These are phyloP conservation scores for honey bee (Apis mellifera) DNA, from an alignment of 1,140 invertebrate genomes.

Conservation along the genomic window Amel_HAv3.1 CM009931.2:21941501-21942000, in stretches of 20 bases:
- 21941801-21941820: too few species aligned
- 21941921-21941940: neutral
- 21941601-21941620: neutral
- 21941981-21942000: conserved; percentile 21
- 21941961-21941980: neutral
- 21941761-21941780: neutral
- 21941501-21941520: conserved; percentile 52
- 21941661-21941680: neutral
- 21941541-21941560: conserved; percentile 48
- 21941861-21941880: neutral
- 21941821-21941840: too few species aligned
- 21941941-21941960: neutral
- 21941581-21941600: neutral
- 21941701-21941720: too few species aligned
- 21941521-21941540: conserved; percentile 40
- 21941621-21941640: neutral
- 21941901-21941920: conserved; percentile 40
- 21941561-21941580: conserved; percentile 38
- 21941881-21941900: neutral
- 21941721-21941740: neutral
- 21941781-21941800: neutral
- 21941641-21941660: conserved; percentile 26
- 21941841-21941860: neutral
- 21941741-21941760: neutral
- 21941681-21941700: neutral